Base-by-base conservation (phyloP, 2,888 invertebrate genomes). In the Pachydiplax longipennis region DNA sequence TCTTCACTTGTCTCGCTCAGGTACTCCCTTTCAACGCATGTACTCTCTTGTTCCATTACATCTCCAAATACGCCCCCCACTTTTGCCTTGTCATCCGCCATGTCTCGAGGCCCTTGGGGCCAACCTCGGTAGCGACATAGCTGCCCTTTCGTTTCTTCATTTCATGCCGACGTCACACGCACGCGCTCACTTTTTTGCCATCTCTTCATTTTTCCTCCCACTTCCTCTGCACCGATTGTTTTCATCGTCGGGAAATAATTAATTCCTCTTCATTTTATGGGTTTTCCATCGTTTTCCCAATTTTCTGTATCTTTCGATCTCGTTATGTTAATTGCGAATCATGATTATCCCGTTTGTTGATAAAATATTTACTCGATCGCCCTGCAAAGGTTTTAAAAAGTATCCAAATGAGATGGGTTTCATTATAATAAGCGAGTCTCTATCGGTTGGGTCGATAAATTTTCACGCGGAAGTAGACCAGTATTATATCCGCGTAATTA, bases 21-120 rank as follows among this genome's bases (percentile, higher is more conserved):
- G 31, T 87, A 87, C 61, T 37, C 87, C 87, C 58, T 31, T 53
- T 53, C 15, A 53, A 25, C 53, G 25, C 13, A 10, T 15, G 48
- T 61, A 37, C 35, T 58, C 87, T 87, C 87, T 58, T 87, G 87
- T 61, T 61, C 87, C 61, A 83, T 83, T 83, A 83, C 58, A 87
- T 87, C 87, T 83, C 81, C 81, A 35, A 83, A 58, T 58, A 35
- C 18, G 12, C 87, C 48, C 3, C 25, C 37, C 40, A n/a, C 82
- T 48, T 25, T 48, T 83, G 48, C 31, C 58, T n/a, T 35, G 35
- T 35, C 58, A 15, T 35, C 37, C 87, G 2, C 48, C n/a, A 81
- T 40, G 31, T 80, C 35, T 35, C 25, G 10, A 35, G 35, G 35
- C 81, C 53, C 40, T 83, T 53, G 53, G 37, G 81, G 81, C 81